Evolutionary conservation across 2,888 invertebrate genomes (phyloP).

Genomic region (Gymnocheta viridis): DNA sequence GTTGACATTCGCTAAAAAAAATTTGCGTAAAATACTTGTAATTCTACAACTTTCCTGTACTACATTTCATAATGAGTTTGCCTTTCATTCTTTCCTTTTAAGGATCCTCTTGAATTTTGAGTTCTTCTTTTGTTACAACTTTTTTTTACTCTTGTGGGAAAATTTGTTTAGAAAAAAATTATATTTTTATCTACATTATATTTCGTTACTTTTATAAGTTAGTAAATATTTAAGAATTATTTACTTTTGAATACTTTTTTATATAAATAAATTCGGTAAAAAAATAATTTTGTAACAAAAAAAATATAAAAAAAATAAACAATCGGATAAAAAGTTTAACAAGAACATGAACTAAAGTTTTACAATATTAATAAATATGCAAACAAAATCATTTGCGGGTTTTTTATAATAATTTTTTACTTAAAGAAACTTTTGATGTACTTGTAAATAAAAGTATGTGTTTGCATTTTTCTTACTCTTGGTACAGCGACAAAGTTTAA

Average conservation of each 20-base stretch:
- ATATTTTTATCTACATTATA: neutral
- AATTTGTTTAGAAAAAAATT: neutral
- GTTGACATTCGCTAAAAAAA: neutral
- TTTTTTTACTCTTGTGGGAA: neutral
- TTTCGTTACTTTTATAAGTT: neutral
- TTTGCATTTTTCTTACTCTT: too few relatives aligned
- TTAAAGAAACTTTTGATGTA: neutral
- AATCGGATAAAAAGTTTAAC: constrained; percentile 8
- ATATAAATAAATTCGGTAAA: constrained; percentile 2
- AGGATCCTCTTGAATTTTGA: neutral
- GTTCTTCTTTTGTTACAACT: neutral
- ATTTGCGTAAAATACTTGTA: neutral
- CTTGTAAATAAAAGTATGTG: too few relatives aligned
- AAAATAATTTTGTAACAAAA: neutral
- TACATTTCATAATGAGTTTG: neutral
- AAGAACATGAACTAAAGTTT: constrained; percentile 4
- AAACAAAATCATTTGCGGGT: neutral
- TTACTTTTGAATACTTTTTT: constrained; percentile 4
- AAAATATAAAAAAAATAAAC: too few relatives aligned
- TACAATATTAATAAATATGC: constrained; percentile 14
- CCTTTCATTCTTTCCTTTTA: neutral
- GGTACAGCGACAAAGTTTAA: too few relatives aligned
- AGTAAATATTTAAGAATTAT: constrained; percentile 19
- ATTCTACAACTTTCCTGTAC: neutral
- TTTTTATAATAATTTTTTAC: neutral